phyloP scores from a whole-genome alignment of 2,888 invertebrate species.

The Julus scanicus region DNA sequence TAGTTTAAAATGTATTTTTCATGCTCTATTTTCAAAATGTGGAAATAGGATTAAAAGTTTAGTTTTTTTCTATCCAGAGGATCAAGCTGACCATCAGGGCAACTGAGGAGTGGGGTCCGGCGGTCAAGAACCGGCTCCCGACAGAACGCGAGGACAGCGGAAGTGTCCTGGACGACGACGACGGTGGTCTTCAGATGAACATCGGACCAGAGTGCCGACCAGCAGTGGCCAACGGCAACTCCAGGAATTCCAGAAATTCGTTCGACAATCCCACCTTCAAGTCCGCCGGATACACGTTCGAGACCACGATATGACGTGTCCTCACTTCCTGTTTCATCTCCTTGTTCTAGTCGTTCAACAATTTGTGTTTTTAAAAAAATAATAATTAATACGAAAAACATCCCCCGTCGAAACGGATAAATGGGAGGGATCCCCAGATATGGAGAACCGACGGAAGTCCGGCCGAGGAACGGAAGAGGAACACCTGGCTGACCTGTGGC shows the following conservation, averaged over 20 bases:
- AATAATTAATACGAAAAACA: background rate
- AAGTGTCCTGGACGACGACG: conserved; percentile 41
- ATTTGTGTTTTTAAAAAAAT: conserved; percentile 37
- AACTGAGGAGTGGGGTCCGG: conserved; percentile 76
- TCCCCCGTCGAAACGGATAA: background rate
- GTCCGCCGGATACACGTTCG: conserved; percentile 60
- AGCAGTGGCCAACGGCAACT: conserved; percentile 59
- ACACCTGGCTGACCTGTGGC: background rate
- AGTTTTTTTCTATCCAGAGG: conserved; percentile 68
- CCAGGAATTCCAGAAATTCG: conserved; percentile 58
- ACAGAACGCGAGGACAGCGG: conserved; percentile 54
- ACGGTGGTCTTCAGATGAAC: conserved; percentile 53
- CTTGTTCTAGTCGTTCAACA: conserved; percentile 3
- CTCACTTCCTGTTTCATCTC: background rate
- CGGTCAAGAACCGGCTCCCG: conserved; percentile 62
- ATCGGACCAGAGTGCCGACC: conserved; percentile 7
- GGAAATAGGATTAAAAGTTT: too few species aligned
- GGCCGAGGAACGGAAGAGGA: conserved; percentile 21
- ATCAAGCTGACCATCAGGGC: conserved; percentile 75
- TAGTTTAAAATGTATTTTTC: too few species aligned
- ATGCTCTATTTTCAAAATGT: too few species aligned
- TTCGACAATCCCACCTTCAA: conserved; percentile 61
- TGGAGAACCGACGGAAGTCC: background rate
- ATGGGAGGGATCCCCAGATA: conserved; percentile 19
- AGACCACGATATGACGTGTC: conserved; percentile 60